A percentile compares a stretch with the other conserved stretches of the same genome.
Conservation (phyloP, 2,888 invertebrate species). For the Flabesymbios commensalis region DNA sequence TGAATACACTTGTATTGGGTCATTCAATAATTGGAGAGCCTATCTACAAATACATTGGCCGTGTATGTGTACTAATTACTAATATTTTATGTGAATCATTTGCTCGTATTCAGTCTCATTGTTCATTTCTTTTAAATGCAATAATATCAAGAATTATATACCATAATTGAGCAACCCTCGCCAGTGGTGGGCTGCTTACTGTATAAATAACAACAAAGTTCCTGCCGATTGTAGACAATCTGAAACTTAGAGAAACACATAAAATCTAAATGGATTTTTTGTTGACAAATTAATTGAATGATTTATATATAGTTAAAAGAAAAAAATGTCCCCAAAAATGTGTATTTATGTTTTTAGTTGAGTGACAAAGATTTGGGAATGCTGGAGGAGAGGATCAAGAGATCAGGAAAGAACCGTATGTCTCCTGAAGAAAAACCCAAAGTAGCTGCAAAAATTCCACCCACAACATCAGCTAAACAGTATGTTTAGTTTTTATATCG, state of each 20-base stretch:
- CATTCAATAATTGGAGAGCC: constrained; percentile 89
- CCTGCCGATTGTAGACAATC: too few relatives aligned
- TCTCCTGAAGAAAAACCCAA: constrained; percentile 25
- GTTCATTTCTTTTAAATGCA: neutral
- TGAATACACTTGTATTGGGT: constrained; percentile 89
- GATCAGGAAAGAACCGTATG: constrained; percentile 66
- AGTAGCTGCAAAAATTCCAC: neutral
- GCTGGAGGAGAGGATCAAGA: constrained; percentile 93
- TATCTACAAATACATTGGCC: constrained; percentile 88
- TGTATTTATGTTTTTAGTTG: too few relatives aligned
- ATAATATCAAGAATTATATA: too few relatives aligned
- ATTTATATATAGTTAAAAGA: too few relatives aligned
- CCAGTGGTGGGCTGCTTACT: too few relatives aligned
- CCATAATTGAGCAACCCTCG: too few relatives aligned
- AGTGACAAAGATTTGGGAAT: constrained; percentile 93
- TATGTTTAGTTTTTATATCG: too few relatives aligned
- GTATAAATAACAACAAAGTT: too few relatives aligned
- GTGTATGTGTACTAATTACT: constrained; percentile 65
- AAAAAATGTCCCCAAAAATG: too few relatives aligned
- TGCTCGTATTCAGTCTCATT: neutral
- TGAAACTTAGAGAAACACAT: too few relatives aligned
- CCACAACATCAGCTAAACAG: neutral
- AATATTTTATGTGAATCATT: neutral
- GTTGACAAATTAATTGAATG: too few relatives aligned
- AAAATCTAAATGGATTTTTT: too few relatives aligned